These are phyloP conservation scores for Gallinago undulata DNA, from an alignment of 2,113 vertebrate genomes.

Conservation along the genomic window DNA sequence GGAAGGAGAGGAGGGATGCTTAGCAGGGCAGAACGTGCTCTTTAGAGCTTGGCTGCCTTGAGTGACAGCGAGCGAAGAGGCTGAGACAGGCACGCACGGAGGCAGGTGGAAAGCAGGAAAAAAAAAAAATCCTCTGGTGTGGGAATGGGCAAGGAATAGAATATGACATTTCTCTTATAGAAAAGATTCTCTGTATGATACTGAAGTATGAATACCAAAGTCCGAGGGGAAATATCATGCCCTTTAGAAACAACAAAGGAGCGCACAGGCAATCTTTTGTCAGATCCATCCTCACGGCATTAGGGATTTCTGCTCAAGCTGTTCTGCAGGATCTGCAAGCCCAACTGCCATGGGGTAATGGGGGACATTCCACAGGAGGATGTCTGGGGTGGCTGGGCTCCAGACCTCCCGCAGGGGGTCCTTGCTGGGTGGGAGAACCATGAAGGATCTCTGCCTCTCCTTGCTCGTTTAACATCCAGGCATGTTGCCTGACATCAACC, in stretches of 20 bases:
- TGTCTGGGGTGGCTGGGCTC: neutral
- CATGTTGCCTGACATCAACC: neutral
- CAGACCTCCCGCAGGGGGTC: neutral
- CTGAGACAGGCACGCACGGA: neutral
- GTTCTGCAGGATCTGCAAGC: neutral
- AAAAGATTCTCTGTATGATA: conserved; percentile 38
- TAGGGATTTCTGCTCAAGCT: conserved; percentile 31
- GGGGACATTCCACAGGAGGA: neutral
- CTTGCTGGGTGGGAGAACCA: neutral
- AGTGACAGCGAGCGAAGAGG: conserved; percentile 6
- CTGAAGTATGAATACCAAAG: conserved; percentile 36
- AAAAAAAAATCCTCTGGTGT: conserved; percentile 15
- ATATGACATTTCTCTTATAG: conserved; percentile 59
- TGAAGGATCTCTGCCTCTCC: neutral
- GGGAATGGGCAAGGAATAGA: conserved; percentile 28
- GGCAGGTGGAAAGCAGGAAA: conserved; percentile 29
- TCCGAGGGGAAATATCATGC: conserved; percentile 62
- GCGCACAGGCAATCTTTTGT: conserved; percentile 36
- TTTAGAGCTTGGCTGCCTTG: conserved; percentile 52
- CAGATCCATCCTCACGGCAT: neutral
- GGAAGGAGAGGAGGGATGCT: conserved; percentile 27
- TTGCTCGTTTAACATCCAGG: neutral
- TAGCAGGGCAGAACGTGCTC: conserved; percentile 60
- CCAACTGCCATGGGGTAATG: neutral
- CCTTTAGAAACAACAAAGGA: conserved; percentile 61